Evolutionary conservation across 2,888 invertebrate species (phyloP), one percentile per base, ranked within the genome.

Genomic region (Branchipolynoe longqiensis): DNA sequence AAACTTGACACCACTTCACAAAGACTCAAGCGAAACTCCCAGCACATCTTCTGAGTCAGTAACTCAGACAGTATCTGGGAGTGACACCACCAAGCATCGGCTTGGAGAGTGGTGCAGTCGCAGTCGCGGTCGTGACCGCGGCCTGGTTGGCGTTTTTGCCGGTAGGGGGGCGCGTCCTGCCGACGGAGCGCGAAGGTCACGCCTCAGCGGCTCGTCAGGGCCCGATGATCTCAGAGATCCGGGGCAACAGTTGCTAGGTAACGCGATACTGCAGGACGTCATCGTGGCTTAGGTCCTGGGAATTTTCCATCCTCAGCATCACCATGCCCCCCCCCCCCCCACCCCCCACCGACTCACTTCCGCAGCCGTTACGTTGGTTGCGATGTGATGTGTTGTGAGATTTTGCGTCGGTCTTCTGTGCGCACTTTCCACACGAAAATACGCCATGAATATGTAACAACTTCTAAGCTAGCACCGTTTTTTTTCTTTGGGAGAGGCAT

Each of bases 241-340:
- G 14, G 33, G 69, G 69, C 69, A 69, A 69, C 69, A 69, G 69
- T 69, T 69, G 69, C 69, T 69, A 69, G 69, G 69, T 38, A 69
- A 69, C 69, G 18, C 36, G 36, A 69, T 62, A 62, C 14, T 8
- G 38, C 36, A n/a, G n/a, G 69, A 36, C 69, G 69, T 69, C 69
- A 69, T 38, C 8, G 28, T 62, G 62, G 62, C 8, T 12, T 48
- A 18, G 18, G 48, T 8, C 48, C 48, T 48, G 48, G 18, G 48
- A 48, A 48, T 48, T 48, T 48, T 8, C 48, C 48, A 18, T 48
- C 18, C 48, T 48, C 18, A 48, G 8, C 48, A 18, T 8, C 8
- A 18, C n/a, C n/a, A n/a, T n/a, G n/a, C n/a, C n/a, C n/a, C n/a
- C n/a, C n/a, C n/a, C n/a, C n/a, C n/a, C n/a, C n/a, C n/a, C n/a